Evolutionary conservation across 2,797 vertebrate species (phyloP), one percentile per base, ranked within the genome.

Genomic region (Craterocephalus amniculus): DNA sequence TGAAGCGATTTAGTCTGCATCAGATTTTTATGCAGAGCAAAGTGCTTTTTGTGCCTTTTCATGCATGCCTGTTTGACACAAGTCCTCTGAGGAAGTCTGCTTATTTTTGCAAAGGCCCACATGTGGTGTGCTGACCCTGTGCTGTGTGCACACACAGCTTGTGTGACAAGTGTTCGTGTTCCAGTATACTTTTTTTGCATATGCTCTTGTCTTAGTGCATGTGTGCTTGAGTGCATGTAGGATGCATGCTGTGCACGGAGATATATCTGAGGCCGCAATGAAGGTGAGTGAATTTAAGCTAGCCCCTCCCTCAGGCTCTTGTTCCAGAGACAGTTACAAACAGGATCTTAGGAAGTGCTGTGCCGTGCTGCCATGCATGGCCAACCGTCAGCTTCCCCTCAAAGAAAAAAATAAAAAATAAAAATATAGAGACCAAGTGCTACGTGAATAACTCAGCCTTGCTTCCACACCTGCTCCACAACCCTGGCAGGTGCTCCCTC

Each of bases 321-420:
- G 90, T 93, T 90, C 88, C 87, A 86, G 80, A 90, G 91, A 93
- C 91, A 89, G 90, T 91, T 92, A 90, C 93, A 95, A 94, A 94
- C 91, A 93, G 88, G 89, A 91, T 91, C 86, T 87, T 74, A 71
- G 86, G 84, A 92, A 89, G 86, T 84, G 58, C 76, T 84, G 78
- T 54, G 81, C 87, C 85, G 87, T 79, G 80, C 83, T 78, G 86
- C 86, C 79, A 72, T 82, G 82, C 93, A 85, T 90, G 89, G 91
- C 87, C 85, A 60, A 61, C 80, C 78, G 64, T 87, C 87, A 85
- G 84, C 81, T 83, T 81, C 67, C 76, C 79, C 78, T 83, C 77
- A 92, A 92, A 93, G 92, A 93, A 89, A 91, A 87, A 48, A 48
- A 10, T 4, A n/a, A 2, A 45, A n/a, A 45, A 45, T n/a, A 18